Conservation (phyloP, 2,113 vertebrate species). For the Cynocephalus volans region DNA sequence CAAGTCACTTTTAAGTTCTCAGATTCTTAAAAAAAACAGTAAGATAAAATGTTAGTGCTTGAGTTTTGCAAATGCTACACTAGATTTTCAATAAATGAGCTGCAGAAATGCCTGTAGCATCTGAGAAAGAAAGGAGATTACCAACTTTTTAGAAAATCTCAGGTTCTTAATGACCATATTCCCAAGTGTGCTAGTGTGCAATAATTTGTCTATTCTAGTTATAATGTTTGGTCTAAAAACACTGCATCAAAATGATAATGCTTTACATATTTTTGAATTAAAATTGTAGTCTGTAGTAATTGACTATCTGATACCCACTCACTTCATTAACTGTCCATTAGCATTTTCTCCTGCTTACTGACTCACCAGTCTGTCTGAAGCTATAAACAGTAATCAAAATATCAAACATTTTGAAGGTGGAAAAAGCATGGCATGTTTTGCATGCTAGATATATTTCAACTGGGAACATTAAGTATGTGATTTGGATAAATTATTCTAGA, state of each 20-base stretch:
- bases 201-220: slow-evolving; percentile 58
- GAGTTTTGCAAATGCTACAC: background rate
- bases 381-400: slow-evolving; percentile 38
- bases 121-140: slow-evolving; percentile 16
- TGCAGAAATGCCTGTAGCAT: background rate
- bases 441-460: slow-evolving; percentile 4
- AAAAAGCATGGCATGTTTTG: background rate
- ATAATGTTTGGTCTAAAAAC: slow-evolving; percentile 27
- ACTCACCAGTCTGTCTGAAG: slow-evolving; percentile 66
- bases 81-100: background rate
- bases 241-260: slow-evolving; percentile 69
- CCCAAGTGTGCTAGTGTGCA: background rate
- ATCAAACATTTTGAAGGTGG: slow-evolving; percentile 58
- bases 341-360: slow-evolving; percentile 34
- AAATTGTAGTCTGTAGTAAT: slow-evolving; percentile 54
- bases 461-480: background rate
- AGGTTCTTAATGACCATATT: slow-evolving; percentile 42
- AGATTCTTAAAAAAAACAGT: background rate
- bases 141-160: background rate
- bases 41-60: slow-evolving; percentile 20
- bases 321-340: slow-evolving; percentile 72
- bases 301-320: slow-evolving; percentile 58
- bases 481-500: slow-evolving; percentile 63
- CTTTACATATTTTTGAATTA: slow-evolving; percentile 58
- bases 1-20: background rate